Percentiles rank a stretch among this genome's conserved stretches.
Conservation (phyloP, 1,140 invertebrate genomes). For the Pogonomyrmex barbatus region DNA sequence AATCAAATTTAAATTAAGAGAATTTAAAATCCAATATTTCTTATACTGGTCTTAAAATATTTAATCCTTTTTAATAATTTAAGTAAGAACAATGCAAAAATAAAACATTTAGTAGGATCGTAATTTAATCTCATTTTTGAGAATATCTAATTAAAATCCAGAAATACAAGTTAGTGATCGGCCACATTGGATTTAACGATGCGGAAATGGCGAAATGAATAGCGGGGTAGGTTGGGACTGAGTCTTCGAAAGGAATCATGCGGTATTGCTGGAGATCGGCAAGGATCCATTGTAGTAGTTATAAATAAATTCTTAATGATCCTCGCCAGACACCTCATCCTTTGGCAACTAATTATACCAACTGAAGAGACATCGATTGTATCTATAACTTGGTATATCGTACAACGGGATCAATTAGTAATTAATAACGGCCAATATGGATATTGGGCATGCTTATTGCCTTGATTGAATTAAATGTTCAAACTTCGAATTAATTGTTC, state of each 20-base stretch:
- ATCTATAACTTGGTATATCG: conserved; percentile 65
- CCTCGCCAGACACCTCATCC: conserved; percentile 34
- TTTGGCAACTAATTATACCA: conserved; percentile 75
- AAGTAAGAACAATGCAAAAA: conserved; percentile 20
- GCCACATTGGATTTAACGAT: conserved; percentile 64
- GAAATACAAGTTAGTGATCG: conserved; percentile 57
- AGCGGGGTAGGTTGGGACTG: conserved; percentile 10
- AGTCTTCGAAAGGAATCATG: conserved; percentile 30
- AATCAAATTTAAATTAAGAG: not conserved
- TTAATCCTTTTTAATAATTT: conserved; percentile 7
- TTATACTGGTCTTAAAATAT: not conserved
- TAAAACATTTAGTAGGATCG: conserved; percentile 13
- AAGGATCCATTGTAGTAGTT: conserved; percentile 72
- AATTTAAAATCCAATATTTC: not conserved
- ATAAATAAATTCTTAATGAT: conserved; percentile 79
- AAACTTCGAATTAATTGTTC: conserved; percentile 65
- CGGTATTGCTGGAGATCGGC: conserved; percentile 74
- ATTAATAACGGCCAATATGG: conserved; percentile 70
- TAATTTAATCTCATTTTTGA: conserved; percentile 58
- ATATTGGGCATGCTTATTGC: conserved; percentile 69
- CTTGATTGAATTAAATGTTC: conserved; percentile 69
- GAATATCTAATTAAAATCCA: conserved; percentile 71
- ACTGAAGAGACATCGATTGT: conserved; percentile 45
- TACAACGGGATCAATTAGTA: conserved; percentile 70
- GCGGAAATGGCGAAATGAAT: conserved; percentile 24